Percentiles rank a stretch among this genome's conserved stretches.
Evolutionary conservation across 1,140 invertebrate genomes (phyloP).

Genomic region (Melipona quadrifasciata): DNA sequence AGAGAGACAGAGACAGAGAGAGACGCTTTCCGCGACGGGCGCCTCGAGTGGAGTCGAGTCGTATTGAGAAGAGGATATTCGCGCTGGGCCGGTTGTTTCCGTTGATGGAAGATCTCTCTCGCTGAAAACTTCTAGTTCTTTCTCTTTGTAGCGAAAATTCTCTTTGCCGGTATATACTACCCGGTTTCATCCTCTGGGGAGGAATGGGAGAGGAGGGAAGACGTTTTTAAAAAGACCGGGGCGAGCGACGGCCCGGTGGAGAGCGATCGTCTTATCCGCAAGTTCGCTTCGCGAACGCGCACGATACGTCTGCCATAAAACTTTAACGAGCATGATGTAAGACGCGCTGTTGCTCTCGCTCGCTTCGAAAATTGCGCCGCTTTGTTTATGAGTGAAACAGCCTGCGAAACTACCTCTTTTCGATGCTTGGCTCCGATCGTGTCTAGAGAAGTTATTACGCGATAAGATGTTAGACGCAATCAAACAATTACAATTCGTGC

Average conservation of each 20-base stretch:
- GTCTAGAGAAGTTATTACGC: too few relatives aligned
- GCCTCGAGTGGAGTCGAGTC: not conserved
- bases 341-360: too few relatives aligned
- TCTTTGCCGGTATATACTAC: slow-evolving; percentile 51
- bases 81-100: slow-evolving; percentile 21
- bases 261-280: slow-evolving; percentile 51
- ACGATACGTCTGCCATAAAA: slow-evolving; percentile 49
- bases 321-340: slow-evolving; percentile 55
- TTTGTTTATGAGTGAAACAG: not conserved
- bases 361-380: not conserved
- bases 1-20: not conserved
- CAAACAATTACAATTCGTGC: too few relatives aligned
- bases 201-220: too few relatives aligned
- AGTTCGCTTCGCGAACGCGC: slow-evolving; percentile 33
- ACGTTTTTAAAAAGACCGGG: slow-evolving; percentile 33
- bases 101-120: slow-evolving; percentile 54
- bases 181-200: not conserved
- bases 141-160: slow-evolving; percentile 59
- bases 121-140: slow-evolving; percentile 55
- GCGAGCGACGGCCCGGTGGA: slow-evolving; percentile 10
- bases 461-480: too few relatives aligned
- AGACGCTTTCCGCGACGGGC: not conserved
- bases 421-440: not conserved
- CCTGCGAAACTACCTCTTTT: not conserved
- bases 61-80: slow-evolving; percentile 4